Evolutionary conservation across 2,888 invertebrate genomes (phyloP), one percentile per base, ranked within the genome.

Genomic region (Metallyticus violacea): DNA sequence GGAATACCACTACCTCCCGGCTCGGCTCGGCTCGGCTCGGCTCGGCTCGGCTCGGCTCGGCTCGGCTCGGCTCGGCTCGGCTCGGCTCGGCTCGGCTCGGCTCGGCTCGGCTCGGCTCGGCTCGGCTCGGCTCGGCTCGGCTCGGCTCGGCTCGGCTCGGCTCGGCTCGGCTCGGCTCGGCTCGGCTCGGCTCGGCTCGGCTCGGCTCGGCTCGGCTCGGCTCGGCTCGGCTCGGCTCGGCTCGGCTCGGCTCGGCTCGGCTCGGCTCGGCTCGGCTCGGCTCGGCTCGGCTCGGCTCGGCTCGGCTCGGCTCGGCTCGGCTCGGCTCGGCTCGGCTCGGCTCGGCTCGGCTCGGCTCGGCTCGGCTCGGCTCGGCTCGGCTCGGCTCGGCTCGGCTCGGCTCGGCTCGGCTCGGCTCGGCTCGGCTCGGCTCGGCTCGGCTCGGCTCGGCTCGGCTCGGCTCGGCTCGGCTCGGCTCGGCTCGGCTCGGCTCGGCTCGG

Each of bases 381-480:
- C 6, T 85, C 81, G 76, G 85, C 6, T 85, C 85, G 27, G 80
- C 6, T 2, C 30, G 0, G 85, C n/a, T 1, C 81, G 76, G 81
- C 0, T 82, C 80, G 27, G 82, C 26, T 86, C 83, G 27, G 85
- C 22, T 28, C 85, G 28, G 78, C 15, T 85, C 76, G 76, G 76
- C 7, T 62, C 76, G 76, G 76, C 7, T 62, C 76, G 76, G 84
- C 7, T 84, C 84, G 84, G 84, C 9, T 84, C 84, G 84, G 84
- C 9, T 84, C 84, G 84, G 84, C 9, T 84, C 84, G 84, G 84
- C 9, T 84, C 84, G 84, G 84, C 9, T 84, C 84, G 84, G 84
- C 9, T 84, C 84, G 84, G 84, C 9, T 84, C 84, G 84, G 84
- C 9, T 84, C 84, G 84, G 84, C 9, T 84, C 84, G 84, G 84